Evolutionary conservation across 1,140 invertebrate genomes (phyloP).

Genomic region (Lutraria rhynchaena): DNA sequence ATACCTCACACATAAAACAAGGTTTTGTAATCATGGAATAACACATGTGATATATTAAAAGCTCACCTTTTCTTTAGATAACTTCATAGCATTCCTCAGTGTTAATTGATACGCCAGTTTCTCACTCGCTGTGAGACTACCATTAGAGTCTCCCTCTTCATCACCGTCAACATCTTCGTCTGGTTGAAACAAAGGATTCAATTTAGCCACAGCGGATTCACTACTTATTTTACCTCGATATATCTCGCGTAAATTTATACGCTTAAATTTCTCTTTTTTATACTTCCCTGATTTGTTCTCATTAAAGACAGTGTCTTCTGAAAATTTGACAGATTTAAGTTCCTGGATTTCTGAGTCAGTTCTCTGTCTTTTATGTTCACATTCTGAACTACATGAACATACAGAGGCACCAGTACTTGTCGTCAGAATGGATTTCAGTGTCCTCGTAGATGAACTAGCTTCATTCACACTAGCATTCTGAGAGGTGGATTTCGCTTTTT

Average conservation of each 20-base stretch:
- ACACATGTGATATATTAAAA: no score
- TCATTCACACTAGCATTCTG: slow-evolving; percentile 12
- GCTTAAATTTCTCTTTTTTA: slow-evolving; percentile 57
- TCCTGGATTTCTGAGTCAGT: slow-evolving; percentile 55
- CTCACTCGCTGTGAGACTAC: slow-evolving; percentile 62
- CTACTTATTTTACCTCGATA: slow-evolving; percentile 57
- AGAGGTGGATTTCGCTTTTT: slow-evolving; percentile 13
- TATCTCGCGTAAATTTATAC: slow-evolving; percentile 56
- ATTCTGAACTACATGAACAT: slow-evolving; percentile 3
- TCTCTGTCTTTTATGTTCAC: slow-evolving; percentile 13
- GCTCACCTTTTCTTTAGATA: slow-evolving; percentile 37
- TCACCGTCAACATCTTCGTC: slow-evolving; percentile 26
- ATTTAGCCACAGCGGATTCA: slow-evolving; percentile 57
- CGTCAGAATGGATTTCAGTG: slow-evolving; percentile 52
- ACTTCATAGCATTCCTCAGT: slow-evolving; percentile 33
- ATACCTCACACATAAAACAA: no score
- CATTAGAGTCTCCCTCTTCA: slow-evolving; percentile 1
- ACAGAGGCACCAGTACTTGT: background rate
- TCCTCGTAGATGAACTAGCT: slow-evolving; percentile 38
- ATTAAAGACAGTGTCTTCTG: slow-evolving; percentile 69
- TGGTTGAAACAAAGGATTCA: slow-evolving; percentile 62
- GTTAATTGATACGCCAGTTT: slow-evolving; percentile 50
- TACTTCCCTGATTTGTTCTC: slow-evolving; percentile 66
- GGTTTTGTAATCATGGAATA: no score
- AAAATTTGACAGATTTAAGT: slow-evolving; percentile 68